Percentiles rank a stretch among this genome's conserved stretches.
Evolutionary conservation across 2,797 vertebrate species (phyloP).

Genomic region (Poeciliopsis gracilis): DNA sequence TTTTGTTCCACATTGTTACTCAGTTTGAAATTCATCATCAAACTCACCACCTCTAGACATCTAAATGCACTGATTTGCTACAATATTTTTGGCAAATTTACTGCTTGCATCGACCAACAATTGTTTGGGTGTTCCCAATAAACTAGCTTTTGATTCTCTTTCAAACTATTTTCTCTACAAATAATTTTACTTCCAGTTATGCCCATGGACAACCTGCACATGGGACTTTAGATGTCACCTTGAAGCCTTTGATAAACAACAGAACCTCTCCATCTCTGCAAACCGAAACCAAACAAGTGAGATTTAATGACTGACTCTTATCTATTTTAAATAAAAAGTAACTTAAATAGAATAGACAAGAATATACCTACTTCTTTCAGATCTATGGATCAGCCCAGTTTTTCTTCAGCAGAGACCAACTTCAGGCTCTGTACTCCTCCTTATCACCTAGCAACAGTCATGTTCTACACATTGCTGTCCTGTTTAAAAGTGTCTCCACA

Average conservation of each 20-base stretch:
- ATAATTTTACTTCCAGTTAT: constrained; percentile 41
- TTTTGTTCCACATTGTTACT: not conserved
- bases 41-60: not conserved
- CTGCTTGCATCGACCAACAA: not conserved
- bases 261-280: constrained; percentile 3
- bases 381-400: constrained; percentile 68
- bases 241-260: not conserved
- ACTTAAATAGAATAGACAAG: not conserved
- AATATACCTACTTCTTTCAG: constrained; percentile 36
- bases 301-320: not conserved
- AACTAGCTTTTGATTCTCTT: not conserved
- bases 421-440: constrained; percentile 17
- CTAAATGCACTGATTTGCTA: not conserved
- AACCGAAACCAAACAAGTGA: constrained; percentile 63
- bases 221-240: constrained; percentile 49
- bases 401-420: constrained; percentile 55
- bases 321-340: not conserved
- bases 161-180: not conserved
- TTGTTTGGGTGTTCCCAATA: not conserved
- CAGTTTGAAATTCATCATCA: not conserved
- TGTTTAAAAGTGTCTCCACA: constrained; percentile 50
- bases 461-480: constrained; percentile 34
- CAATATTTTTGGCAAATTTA: not conserved
- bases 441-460: not conserved
- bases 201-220: constrained; percentile 53